Base-by-base conservation (phyloP, 2,888 invertebrate genomes). In the Caradrina kadenii region DNA sequence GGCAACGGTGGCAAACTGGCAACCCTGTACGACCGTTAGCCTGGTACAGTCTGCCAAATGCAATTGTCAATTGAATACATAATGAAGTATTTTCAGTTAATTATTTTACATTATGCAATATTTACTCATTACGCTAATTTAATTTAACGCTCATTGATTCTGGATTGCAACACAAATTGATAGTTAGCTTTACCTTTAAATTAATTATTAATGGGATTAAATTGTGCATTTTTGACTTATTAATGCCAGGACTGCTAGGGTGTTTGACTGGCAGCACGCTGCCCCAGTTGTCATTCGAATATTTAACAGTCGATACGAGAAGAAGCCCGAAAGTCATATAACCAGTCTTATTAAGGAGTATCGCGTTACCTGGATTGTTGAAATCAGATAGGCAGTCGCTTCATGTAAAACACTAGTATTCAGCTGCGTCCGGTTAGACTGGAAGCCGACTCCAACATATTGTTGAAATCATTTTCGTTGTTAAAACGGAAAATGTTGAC, bases 61-160 rank as follows among this genome's bases (percentile, higher is more conserved):
- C 71, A 77, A 84, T 82, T 80, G 79, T 77, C 80, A 84, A 88
- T 86, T 87, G 85, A 87, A 89, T 87, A 77, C 78, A 79, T 83
- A 84, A 87, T 84, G 66, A 63, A 76, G 78, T 66, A 52, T 68
- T 72, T 63, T 64, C 63, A 45, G 71, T 72, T 69, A 52, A 68
- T 69, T 69, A 79, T 74, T 72, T 71, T 31, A 63, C 73, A 73
- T 79, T 69, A 72, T 56, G 59, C 64, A 63, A 69, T 70, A 81
- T 80, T 79, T 73, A 74, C 59, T 56, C 65, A 73, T 59, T 68
- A 64, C 48, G 62, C 59, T 67, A 73, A 73, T 80, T 70, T 50
- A 72, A 72, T 81, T 62, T 52, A 59, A 54, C 53, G 63, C 39
- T 56, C 60, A 50, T 61, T 64, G 73, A 72, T 68, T 72, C 52